Evolutionary conservation across 2,888 invertebrate genomes (phyloP).

Genomic region (Drosophila nr. fundita): DNA sequence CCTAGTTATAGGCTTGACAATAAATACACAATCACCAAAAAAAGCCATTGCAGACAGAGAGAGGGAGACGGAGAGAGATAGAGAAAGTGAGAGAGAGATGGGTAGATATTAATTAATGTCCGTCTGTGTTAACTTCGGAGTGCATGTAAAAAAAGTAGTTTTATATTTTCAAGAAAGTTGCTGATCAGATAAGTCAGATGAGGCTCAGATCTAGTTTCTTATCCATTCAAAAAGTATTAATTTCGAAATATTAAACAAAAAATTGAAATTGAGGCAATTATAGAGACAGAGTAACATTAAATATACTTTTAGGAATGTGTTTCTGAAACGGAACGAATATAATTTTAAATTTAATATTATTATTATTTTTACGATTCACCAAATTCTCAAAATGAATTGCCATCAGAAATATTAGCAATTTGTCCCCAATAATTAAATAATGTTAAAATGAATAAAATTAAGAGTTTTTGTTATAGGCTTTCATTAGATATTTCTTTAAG

Average conservation of each 20-base stretch:
- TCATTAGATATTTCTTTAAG: background rate
- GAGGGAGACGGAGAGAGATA: too few relatives aligned
- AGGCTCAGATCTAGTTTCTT: background rate
- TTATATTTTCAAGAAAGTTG: background rate
- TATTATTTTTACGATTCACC: background rate
- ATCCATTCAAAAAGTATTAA: background rate
- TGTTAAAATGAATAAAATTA: background rate
- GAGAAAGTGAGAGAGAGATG: rapidly evolving
- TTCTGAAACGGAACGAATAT: background rate
- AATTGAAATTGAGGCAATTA: background rate
- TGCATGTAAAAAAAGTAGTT: background rate
- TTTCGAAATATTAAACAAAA: background rate
- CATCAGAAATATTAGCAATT: background rate
- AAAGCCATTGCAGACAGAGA: constrained; percentile 13
- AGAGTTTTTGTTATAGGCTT: background rate
- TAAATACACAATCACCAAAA: background rate
- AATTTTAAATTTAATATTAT: background rate
- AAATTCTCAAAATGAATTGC: background rate
- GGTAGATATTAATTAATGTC: background rate
- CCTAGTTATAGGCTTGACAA: constrained; percentile 10
- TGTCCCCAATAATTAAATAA: background rate
- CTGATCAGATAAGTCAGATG: background rate
- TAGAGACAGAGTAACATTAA: background rate
- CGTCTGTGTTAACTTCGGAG: background rate
- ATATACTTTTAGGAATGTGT: background rate